Base-by-base conservation (phyloP, 2,888 invertebrate genomes). In the Linnaemya vulpina region DNA sequence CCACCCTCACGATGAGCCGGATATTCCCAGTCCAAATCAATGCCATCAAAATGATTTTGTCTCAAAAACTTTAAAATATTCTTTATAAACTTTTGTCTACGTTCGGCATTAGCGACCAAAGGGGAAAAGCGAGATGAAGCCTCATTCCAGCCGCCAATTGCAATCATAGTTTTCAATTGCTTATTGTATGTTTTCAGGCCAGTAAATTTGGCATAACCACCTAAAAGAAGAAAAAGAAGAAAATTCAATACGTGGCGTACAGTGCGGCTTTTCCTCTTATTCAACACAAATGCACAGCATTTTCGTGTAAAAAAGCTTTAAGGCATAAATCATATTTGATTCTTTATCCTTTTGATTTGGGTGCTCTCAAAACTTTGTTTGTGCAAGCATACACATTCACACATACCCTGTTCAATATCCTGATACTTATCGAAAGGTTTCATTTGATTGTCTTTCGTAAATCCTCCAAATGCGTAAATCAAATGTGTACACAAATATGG, bases 371-470 rank as follows among this genome's bases (percentile, higher is more conserved):
- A 20, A 43, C 35, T 51, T 60, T 68, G 60, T 63, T 63, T 67
- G 17, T 40, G 25, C 13, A 17, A n/a, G 11, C n/a, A 40, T 17
- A 46, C 7, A n/a, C 51, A 63, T 1, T 1, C 40, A 38, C 17
- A 74, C 89, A 88, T 89, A 97, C 98, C 98, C 95, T 98, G 97
- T 91, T 98, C 98, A 90, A 98, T 96, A 91, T 98, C 98, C 93
- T 98, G 98, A 92, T 98, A 98, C 91, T 98, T 97, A 93, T 98
- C 98, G 91, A 97, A 98, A 0, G 98, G 97, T 88, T 97, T 97
- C 88, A 98, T 94, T 20, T 96, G 95, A 92, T 97, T 97, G 90
- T 98, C 97, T 92, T 97, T 97, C 84, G 97, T 97, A 91, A 98
- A 96, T 25, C 97, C 97, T 73, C 97, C 98, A 91, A 98, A 98